Evolutionary conservation across 1,140 invertebrate genomes (phyloP), one percentile per base, ranked within the genome.

Genomic region (Cotesia typhae): DNA sequence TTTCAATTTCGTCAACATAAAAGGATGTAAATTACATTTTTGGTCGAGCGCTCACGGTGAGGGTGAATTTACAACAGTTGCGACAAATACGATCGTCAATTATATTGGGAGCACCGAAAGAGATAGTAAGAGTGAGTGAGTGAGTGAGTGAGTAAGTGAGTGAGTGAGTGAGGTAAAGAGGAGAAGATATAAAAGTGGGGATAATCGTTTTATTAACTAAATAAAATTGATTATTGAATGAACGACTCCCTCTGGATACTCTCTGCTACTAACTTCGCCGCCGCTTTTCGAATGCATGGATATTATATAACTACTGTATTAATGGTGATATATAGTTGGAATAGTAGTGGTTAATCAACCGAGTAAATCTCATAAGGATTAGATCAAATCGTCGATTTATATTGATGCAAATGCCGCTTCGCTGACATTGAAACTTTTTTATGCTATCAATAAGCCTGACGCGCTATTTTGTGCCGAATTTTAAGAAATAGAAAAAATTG

Each of bases 21-120:
- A 87, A 79, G 84, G 86, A 85, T 86, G 85, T 85, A 87, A 86
- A 87, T 86, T 84, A 86, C 84, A 85, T 87, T 87, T 87, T 86
- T 85, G 84, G 82, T 85, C 80, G 80, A 86, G 82, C 81, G 84
- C 82, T 78, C 71, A 55, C 55, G 64, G 36, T 28, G 78, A 76
- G 75, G 71, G 71, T 67, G 65, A 66, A 65, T 72, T 66, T 68
- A 74, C 74, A 75, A 64, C 74, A 75, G 70, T 64, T 47, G 51
- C 59, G 70, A 70, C 47, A 17, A 28, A 60, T 41, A 51, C 70
- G 70, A 52, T 60, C 52, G 35, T 38, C 55, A 70, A 60, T 10
- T 47, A 57, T 38, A 28, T 36, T n/a, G 57, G 36, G 72, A 57
- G 35, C 36, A 12, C 67, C 47, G 52, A n/a, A 52, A 17, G 55